Percentiles rank a stretch among this genome's conserved stretches.
Evolutionary conservation across 2,797 vertebrate species (phyloP).

Genomic region (Bovichtus variegatus): DNA sequence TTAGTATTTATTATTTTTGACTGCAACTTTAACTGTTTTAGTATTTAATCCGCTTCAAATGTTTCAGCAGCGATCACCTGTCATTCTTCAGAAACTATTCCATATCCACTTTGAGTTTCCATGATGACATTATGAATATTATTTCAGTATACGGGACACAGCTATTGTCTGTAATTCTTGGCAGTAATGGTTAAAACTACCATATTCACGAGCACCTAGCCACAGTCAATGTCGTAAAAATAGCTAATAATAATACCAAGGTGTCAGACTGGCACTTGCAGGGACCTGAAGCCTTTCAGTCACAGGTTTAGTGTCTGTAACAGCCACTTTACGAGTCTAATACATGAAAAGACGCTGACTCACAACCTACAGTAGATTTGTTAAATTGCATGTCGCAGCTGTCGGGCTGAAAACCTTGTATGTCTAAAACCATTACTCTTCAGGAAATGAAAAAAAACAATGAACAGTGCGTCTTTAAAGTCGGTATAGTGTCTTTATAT

Average conservation of each 20-base stretch:
- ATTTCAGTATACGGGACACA: background rate
- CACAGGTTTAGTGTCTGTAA: background rate
- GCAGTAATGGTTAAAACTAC: background rate
- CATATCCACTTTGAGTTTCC: background rate
- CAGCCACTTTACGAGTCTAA: too few species aligned
- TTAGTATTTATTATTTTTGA: too few species aligned
- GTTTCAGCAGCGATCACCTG: background rate
- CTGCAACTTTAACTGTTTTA: too few species aligned
- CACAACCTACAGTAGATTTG: too few species aligned
- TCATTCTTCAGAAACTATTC: background rate
- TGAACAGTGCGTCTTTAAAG: background rate
- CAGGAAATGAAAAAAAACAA: background rate
- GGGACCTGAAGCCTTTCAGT: background rate
- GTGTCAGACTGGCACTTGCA: background rate
- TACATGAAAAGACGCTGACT: too few species aligned
- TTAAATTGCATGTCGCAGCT: too few species aligned
- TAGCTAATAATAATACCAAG: background rate
- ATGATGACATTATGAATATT: background rate
- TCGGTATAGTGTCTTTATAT: background rate
- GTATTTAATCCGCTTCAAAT: background rate
- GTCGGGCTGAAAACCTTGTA: background rate
- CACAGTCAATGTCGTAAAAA: background rate
- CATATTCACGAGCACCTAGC: too few species aligned
- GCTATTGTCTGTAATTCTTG: background rate
- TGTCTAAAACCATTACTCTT: background rate